Conservation (phyloP, 92 coral and sea anemone species). For the Porites divaricata region DNA sequence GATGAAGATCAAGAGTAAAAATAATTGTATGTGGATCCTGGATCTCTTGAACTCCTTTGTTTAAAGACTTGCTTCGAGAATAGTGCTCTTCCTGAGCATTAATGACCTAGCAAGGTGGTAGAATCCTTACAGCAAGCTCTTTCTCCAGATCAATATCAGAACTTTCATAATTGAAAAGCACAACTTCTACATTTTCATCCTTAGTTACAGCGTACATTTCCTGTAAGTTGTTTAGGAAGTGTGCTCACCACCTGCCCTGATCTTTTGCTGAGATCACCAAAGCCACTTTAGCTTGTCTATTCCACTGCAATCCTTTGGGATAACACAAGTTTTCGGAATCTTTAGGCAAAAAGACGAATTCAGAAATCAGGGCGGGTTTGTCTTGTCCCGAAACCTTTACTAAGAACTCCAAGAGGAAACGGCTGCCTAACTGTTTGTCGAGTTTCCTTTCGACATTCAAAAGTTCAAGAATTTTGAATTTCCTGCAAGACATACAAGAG, state of each 20-base stretch:
- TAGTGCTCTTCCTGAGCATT: slow-evolving; percentile 27
- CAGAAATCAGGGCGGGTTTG: slow-evolving; percentile 50
- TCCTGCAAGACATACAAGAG: not conserved
- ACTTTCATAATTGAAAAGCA: slow-evolving; percentile 62
- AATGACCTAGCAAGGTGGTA: slow-evolving; percentile 57
- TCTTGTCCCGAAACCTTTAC: slow-evolving; percentile 37
- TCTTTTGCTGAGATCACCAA: slow-evolving; percentile 57
- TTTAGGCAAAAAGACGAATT: slow-evolving; percentile 57
- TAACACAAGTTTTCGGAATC: slow-evolving; percentile 58
- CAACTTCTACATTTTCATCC: slow-evolving; percentile 58
- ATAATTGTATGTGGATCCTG: slow-evolving; percentile 70
- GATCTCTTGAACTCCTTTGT: slow-evolving; percentile 58
- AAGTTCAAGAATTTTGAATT: slow-evolving; percentile 6
- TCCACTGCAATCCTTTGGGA: slow-evolving; percentile 77
- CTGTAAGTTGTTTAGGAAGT: slow-evolving; percentile 72
- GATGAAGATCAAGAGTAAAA: slow-evolving; percentile 70
- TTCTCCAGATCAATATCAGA: slow-evolving; percentile 61
- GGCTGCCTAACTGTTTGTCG: slow-evolving; percentile 45
- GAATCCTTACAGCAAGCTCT: slow-evolving; percentile 50
- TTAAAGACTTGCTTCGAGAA: slow-evolving; percentile 60
- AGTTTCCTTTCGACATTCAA: slow-evolving; percentile 63
- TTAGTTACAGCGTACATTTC: slow-evolving; percentile 55
- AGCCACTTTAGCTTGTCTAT: slow-evolving; percentile 49
- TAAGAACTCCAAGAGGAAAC: slow-evolving; percentile 59
- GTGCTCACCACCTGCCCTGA: slow-evolving; percentile 73